These are phyloP conservation scores for Paralichthys olivaceus DNA, from an alignment of 2,113 vertebrate genomes.

Conservation along the genomic window DNA sequence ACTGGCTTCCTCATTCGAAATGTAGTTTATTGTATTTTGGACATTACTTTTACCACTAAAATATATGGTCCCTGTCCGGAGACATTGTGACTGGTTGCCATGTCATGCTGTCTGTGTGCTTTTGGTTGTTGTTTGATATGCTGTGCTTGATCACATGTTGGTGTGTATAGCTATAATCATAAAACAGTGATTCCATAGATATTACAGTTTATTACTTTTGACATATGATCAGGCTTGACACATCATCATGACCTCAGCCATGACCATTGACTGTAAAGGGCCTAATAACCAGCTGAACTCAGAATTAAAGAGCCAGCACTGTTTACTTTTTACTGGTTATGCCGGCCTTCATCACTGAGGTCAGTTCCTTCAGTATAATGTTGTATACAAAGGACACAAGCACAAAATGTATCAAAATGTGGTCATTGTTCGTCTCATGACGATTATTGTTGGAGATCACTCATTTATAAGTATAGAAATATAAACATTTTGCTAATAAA, in stretches of 20 bases:
- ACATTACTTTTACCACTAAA: background rate
- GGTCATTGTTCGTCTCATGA: background rate
- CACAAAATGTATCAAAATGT: background rate
- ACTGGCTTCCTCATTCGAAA: slow-evolving; percentile 8
- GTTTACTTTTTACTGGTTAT: background rate
- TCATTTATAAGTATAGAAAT: background rate
- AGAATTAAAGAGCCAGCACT: background rate
- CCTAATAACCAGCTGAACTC: too few species aligned
- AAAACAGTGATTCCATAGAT: background rate
- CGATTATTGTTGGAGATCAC: too few species aligned
- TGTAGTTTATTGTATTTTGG: slow-evolving; percentile 4
- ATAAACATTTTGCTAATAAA: background rate
- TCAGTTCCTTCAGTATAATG: background rate
- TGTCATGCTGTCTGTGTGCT: slow-evolving; percentile 16
- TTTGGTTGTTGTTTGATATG: slow-evolving; percentile 20
- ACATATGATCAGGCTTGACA: background rate
- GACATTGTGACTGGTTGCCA: slow-evolving; percentile 2
- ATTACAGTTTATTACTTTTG: background rate
- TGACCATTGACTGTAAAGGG: too few species aligned
- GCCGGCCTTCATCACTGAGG: too few species aligned
- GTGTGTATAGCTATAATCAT: background rate
- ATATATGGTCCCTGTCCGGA: background rate
- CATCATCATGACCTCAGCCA: too few species aligned
- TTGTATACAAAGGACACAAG: background rate
- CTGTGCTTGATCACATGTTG: background rate